Evolutionary conservation across 2,888 invertebrate species (phyloP).

Genomic region (Anagyrus pseudococci): DNA sequence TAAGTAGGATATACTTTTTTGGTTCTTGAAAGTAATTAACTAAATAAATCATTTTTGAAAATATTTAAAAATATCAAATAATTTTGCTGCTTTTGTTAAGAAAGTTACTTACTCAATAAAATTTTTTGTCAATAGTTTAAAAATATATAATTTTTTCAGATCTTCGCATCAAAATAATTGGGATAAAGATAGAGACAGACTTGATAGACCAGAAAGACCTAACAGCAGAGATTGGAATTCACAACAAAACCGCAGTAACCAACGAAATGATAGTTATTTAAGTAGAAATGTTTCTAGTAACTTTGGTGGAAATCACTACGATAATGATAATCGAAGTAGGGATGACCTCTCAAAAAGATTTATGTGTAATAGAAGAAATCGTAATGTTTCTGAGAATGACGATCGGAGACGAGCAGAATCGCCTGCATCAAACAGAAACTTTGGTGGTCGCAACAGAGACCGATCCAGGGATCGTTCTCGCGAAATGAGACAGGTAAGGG

Average conservation of each 20-base stretch:
- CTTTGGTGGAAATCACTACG: slow-evolving; percentile 45
- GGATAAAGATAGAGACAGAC: slow-evolving; percentile 46
- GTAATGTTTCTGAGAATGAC: slow-evolving; percentile 52
- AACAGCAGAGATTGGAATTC: slow-evolving; percentile 53
- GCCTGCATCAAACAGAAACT: slow-evolving; percentile 51
- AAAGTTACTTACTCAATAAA: no score
- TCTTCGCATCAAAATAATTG: slow-evolving; percentile 45
- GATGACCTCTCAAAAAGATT: slow-evolving; percentile 51
- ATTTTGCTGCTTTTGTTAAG: no score
- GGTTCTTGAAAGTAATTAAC: no score
- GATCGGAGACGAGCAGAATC: slow-evolving; percentile 57
- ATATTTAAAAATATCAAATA: no score
- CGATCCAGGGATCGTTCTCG: slow-evolving; percentile 51
- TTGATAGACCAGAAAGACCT: slow-evolving; percentile 41
- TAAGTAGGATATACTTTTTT: no score
- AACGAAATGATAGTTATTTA: slow-evolving; percentile 47
- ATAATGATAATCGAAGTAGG: slow-evolving; percentile 45
- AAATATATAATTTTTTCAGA: slow-evolving; percentile 38
- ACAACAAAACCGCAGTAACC: slow-evolving; percentile 51
- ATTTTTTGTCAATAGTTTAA: slow-evolving; percentile 6
- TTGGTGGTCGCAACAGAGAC: slow-evolving; percentile 50
- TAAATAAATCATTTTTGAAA: no score
- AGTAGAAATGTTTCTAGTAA: slow-evolving; percentile 46
- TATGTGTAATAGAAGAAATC: slow-evolving; percentile 46
- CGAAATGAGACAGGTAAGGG: slow-evolving; percentile 53